Conservation (phyloP, 1,140 invertebrate genomes). For the Pomacea maculata region DNA sequence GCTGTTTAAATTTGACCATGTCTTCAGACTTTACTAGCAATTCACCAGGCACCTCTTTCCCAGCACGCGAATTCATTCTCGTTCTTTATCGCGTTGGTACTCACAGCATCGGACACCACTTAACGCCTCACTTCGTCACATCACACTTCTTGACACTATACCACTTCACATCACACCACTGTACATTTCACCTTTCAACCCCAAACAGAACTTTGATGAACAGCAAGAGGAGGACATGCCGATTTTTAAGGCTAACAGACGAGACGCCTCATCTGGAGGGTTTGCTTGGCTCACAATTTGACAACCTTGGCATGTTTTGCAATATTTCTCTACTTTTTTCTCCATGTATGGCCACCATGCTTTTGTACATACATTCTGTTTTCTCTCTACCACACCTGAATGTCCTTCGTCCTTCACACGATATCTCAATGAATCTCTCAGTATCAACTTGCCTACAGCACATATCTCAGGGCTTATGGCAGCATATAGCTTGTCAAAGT, state of each 20-base stretch:
- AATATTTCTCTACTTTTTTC: too few relatives aligned
- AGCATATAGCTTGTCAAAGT: background rate
- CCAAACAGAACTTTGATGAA: background rate
- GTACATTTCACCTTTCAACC: too few relatives aligned
- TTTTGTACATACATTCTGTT: background rate
- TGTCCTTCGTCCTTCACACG: too few relatives aligned
- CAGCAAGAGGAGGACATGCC: background rate
- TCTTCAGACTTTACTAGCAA: background rate
- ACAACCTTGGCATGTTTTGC: too few relatives aligned
- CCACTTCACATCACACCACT: background rate
- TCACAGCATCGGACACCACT: background rate
- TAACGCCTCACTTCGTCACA: background rate
- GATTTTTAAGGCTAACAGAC: background rate
- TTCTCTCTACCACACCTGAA: too few relatives aligned
- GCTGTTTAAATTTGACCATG: background rate
- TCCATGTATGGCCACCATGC: too few relatives aligned
- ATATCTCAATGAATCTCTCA: too few relatives aligned
- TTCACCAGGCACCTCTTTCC: constrained; percentile 1
- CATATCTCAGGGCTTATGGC: too few relatives aligned
- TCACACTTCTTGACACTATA: background rate
- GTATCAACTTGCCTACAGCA: too few relatives aligned
- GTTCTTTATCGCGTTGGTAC: background rate
- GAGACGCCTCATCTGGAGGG: background rate
- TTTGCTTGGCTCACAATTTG: too few relatives aligned
- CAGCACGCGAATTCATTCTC: background rate